Evolutionary conservation across 2,797 vertebrate genomes (phyloP), one percentile per base, ranked within the genome.

Genomic region (Furcifer pardalis): DNA sequence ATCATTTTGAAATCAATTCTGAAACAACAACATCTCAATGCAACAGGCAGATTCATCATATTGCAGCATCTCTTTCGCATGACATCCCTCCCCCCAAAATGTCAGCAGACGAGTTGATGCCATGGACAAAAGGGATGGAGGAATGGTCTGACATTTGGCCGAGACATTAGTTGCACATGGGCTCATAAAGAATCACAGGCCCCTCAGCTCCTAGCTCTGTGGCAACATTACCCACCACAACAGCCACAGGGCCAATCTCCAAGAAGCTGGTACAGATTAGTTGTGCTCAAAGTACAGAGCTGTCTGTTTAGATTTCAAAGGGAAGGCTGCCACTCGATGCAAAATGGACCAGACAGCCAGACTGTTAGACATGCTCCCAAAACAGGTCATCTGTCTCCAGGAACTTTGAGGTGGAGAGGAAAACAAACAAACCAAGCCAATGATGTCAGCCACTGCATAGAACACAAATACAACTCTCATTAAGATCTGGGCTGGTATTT

Each of bases 381-480:
- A 42, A 0, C n/a, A 62, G 40, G 69, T 10, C 77, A 77, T 81
- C 2, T 0, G 68, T 69, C 0, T 56, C 23, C 62, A 21, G 13
- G 72, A 1, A n/a, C 32, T 27, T 68, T 19, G 52, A 15, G 72
- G 15, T 15, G 32, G 23, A 25, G 32, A 10, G 65, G n/a, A 46
- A 65, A 46, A 82, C 1, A 19, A 56, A 56, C 52, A 56, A 56
- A 56, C 19, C 0, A 30, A 68, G 15, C 56, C 12, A 1, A 30
- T 8, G 17, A 49, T 72, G 79, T 79, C 59, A 37, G 86, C 2
- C 0, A 12, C 77, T 8, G 85, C 80, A 83, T 62, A 77, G 0
- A 62, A 56, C 0, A 0, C 1, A 12, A 25, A 32, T 13, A 23
- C 0, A 0, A 0, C 3, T 27, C 0, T 27, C 37, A 49, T 71